Evolutionary conservation across 2,888 invertebrate species (phyloP), one percentile per base, ranked within the genome.

Genomic region (Nowickia ferox): DNA sequence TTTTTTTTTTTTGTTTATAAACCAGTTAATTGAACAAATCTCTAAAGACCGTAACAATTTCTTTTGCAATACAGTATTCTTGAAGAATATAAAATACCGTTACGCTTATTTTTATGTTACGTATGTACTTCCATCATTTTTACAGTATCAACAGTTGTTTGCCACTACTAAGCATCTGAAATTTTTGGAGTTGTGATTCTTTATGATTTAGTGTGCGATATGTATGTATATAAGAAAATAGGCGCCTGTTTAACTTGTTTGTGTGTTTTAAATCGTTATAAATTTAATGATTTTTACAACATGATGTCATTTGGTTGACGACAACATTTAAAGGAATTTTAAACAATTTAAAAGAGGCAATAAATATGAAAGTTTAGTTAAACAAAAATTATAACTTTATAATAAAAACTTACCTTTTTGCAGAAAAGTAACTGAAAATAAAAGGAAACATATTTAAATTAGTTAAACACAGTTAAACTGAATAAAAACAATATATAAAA

Each of bases 381-480:
- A n/a, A 40, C 1, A 59, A 19, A 46, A 22, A 9, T 13, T 46
- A 9, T 48, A 9, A 48, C 0, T 30, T 30, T 30, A 30, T 30
- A 30, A 30, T 30, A 22, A 48, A 9, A 51, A 71, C 63, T 71
- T 55, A 71, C 53, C 38, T 53, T 38, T 19, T 22, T 11, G 6
- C 4, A 9, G 15, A 17, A n/a, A 13, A 65, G 1, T 13, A 19
- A 22, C 68, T 75, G 53, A 6, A 81, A 81, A 42, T 42, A 59
- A 59, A 66, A 10, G 1, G 75, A 53, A 61, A 61, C 51, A 38
- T 40, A 61, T 42, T 61, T 46, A 75, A 81, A 81, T 80, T 74
- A 80, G 44, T 59, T 80, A 74, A 59, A 63, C 38, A 63, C 5
- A 42, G 6, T 30, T 30, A 59, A 69, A 59, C 38, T 19, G 40